These are phyloP conservation scores for Drosophila ogumai DNA, from an alignment of 1,140 invertebrate species.

Conservation along the genomic window DNA sequence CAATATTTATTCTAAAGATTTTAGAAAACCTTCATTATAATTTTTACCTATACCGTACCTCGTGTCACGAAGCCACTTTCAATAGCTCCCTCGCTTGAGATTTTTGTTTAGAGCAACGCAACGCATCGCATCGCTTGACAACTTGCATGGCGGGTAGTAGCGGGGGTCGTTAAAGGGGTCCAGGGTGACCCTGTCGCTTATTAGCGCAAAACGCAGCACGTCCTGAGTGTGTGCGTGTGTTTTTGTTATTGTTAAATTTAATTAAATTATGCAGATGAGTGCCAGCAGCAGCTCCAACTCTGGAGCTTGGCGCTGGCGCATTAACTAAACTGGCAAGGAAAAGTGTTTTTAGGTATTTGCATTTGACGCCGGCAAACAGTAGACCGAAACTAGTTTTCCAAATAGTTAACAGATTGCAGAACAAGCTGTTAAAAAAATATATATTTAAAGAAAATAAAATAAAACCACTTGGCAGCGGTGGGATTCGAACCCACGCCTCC, in stretches of 20 bases:
- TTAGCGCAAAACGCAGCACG: conserved; percentile 75
- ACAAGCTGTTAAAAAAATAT: conserved; percentile 12
- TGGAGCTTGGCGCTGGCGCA: conserved; percentile 24
- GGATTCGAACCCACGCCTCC: conserved; percentile 99
- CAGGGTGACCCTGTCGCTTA: conserved; percentile 55
- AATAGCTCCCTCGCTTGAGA: conserved; percentile 46
- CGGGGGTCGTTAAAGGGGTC: background rate
- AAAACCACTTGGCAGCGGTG: conserved; percentile 92
- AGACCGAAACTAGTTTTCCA: background rate
- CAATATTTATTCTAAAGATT: too few species aligned
- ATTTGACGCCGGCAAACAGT: conserved; percentile 56
- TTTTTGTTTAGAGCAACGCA: conserved; percentile 49
- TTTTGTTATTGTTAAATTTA: conserved; percentile 80
- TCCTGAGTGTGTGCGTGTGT: conserved; percentile 44
- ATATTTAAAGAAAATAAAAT: background rate
- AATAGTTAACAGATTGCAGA: conserved; percentile 43
- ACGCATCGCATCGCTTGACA: conserved; percentile 58
- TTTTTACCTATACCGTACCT: background rate
- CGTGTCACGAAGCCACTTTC: conserved; percentile 17
- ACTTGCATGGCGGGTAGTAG: conserved; percentile 25
- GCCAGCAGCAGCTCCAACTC: conserved; percentile 39
- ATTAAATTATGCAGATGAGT: conserved; percentile 82
- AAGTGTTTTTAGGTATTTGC: conserved; percentile 62
- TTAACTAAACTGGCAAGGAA: conserved; percentile 69
- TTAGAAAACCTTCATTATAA: too few species aligned